phyloP scores from a whole-genome alignment of 2,888 invertebrate species.

The Ctena decussata region DNA sequence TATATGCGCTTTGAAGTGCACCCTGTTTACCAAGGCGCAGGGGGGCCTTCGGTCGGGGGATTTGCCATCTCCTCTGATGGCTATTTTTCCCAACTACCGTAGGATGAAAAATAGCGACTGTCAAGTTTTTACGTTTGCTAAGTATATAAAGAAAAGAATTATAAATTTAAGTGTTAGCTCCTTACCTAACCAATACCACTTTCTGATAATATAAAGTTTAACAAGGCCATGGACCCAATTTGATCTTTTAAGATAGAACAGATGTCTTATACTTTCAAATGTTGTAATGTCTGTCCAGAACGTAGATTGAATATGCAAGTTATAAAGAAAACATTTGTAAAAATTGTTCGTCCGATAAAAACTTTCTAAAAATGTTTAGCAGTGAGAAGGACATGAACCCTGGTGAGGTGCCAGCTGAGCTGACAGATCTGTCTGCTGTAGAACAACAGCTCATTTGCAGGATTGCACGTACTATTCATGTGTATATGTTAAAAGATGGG shows the following conservation, averaged over 20 bases:
- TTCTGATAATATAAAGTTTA: too few species aligned
- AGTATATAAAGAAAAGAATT: too few species aligned
- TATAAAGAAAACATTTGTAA: neutral
- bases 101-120: too few species aligned
- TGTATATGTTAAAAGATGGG: conserved; percentile 53
- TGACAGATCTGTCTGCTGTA: conserved; percentile 22
- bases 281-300: conserved; percentile 43
- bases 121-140: too few species aligned
- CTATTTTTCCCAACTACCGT: too few species aligned
- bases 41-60: too few species aligned
- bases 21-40: too few species aligned
- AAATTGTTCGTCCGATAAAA: neutral
- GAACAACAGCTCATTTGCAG: conserved; percentile 35
- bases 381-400: conserved; percentile 42
- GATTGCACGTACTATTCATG: conserved; percentile 30
- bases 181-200: too few species aligned
- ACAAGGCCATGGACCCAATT: too few species aligned
- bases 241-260: conserved; percentile 52
- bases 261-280: conserved; percentile 45
- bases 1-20: too few species aligned
- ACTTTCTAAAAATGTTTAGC: conserved; percentile 46
- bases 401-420: conserved; percentile 1
- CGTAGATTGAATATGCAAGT: conserved; percentile 39
- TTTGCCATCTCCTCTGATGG: too few species aligned
- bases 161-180: too few species aligned